Evolutionary conservation across 2,113 vertebrate species (phyloP).

Genomic region (Erpornis zantholeuca): DNA sequence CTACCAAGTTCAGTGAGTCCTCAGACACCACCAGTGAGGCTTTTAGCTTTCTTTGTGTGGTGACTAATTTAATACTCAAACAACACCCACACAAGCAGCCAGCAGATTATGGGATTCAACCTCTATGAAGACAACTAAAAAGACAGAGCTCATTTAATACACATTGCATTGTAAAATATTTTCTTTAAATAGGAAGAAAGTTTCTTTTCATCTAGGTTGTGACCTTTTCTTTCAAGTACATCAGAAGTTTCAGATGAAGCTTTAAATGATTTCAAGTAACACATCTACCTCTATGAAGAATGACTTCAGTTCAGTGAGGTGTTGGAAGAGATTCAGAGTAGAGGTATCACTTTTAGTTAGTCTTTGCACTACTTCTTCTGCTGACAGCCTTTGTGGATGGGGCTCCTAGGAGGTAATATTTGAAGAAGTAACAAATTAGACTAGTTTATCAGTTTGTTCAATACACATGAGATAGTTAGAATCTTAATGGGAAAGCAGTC

Average conservation of each 20-base stretch:
- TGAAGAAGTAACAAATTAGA: not conserved
- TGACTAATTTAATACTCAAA: not conserved
- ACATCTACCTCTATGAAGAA: constrained; percentile 92
- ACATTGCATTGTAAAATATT: not conserved
- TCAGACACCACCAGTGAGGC: not conserved
- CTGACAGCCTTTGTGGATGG: constrained; percentile 88
- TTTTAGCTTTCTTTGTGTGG: not conserved
- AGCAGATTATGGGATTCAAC: not conserved
- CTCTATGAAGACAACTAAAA: not conserved
- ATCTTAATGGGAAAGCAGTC: not conserved
- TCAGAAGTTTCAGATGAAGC: not conserved
- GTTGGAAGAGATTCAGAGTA: constrained; percentile 88
- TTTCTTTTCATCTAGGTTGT: not conserved
- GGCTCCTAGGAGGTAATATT: constrained; percentile 82
- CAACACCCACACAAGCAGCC: not conserved
- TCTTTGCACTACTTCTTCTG: constrained; percentile 88
- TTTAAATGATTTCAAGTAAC: not conserved
- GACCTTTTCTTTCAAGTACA: not conserved
- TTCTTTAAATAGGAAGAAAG: not conserved
- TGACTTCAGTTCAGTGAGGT: constrained; percentile 91
- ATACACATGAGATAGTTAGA: not conserved
- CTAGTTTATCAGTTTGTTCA: not conserved
- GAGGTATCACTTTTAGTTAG: constrained; percentile 83
- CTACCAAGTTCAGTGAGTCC: not conserved
- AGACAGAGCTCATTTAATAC: not conserved